These are phyloP conservation scores for Calonectris borealis DNA, from an alignment of 2,113 vertebrate genomes.

Conservation along the genomic window DNA sequence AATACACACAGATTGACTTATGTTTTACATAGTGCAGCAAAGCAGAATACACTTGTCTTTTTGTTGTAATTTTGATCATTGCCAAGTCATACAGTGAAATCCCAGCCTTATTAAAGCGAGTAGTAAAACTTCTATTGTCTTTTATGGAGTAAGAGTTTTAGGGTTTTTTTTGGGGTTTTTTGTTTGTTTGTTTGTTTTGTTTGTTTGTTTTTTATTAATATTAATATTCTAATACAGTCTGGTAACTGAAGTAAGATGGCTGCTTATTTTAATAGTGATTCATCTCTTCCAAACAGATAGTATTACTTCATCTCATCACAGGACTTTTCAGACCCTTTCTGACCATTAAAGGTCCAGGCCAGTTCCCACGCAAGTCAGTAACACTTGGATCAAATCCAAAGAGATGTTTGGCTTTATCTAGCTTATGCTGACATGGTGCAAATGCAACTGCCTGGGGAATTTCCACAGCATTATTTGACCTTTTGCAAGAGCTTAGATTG, in stretches of 20 bases:
- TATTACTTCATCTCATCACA: not conserved
- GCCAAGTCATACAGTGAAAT: not conserved
- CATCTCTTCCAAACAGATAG: not conserved
- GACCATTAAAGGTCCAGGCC: not conserved
- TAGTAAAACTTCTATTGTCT: not conserved
- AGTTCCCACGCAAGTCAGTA: not conserved
- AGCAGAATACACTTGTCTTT: not conserved
- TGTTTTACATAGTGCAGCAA: not conserved
- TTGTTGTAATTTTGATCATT: not conserved
- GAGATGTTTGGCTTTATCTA: conserved; percentile 16
- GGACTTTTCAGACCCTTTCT: not conserved
- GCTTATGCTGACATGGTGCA: not conserved
- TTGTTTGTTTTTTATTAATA: not conserved
- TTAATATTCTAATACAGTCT: not conserved
- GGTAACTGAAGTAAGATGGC: not conserved
- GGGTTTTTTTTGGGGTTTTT: not conserved
- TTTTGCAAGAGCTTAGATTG: conserved; percentile 2
- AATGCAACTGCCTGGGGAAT: not conserved
- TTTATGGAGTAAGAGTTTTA: not conserved
- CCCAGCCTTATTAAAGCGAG: not conserved
- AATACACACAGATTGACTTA: not conserved
- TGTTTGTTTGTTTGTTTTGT: not conserved
- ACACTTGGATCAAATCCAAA: not conserved
- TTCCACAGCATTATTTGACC: conserved; percentile 6
- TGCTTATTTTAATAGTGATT: not conserved